Evolutionary conservation across 2,113 vertebrate genomes (phyloP), one percentile per base, ranked within the genome.

Genomic region (Hassar affinis): DNA sequence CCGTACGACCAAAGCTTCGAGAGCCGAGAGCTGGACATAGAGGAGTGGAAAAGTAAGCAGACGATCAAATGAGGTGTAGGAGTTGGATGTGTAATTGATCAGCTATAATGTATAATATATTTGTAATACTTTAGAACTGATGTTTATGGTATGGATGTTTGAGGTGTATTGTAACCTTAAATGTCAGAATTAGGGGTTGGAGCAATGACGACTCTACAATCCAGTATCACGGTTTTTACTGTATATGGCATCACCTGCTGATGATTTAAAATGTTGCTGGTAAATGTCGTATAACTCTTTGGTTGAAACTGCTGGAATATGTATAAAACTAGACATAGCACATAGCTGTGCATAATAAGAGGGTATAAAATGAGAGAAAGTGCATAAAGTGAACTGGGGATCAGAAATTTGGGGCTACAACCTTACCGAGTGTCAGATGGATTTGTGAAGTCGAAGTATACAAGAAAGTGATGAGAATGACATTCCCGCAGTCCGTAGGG

Each of bases 1-100:
- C 97, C 97, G 20, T 99, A 99, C 0, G 98, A 99, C 92, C 98
- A 99, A 94, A 98, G 97, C 83, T 99, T 99, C 49, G 98, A 99
- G 88, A 99, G 97, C 91, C 94, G 97, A 25, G 98, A 99, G 75
- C 95, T 99, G 74, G 96, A 97, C 76, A 99, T 99, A 45, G 97
- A 99, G 42, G 97, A 99, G 84, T 99, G 98, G 98, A 97, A 98
- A 93, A 94, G 98, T 99, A 90, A 97, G 97, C 94, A 62, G 35
- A 47, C 7, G 6, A 20, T 68, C 2, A 17, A 75, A 52, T 75
- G n/a, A 25, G 3, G 14, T 12, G 1, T 12, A 27, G 71, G 33
- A 61, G 38, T 45, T 27, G 25, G 22, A 35, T 52, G 20, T 49
- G 56, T 57, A 57, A 25, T 42, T 35, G n/a, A n/a, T 78, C 14